Evolutionary conservation across 2,797 vertebrate species (phyloP), one percentile per base, ranked within the genome.

Genomic region (Microcaecilia unicolor): DNA sequence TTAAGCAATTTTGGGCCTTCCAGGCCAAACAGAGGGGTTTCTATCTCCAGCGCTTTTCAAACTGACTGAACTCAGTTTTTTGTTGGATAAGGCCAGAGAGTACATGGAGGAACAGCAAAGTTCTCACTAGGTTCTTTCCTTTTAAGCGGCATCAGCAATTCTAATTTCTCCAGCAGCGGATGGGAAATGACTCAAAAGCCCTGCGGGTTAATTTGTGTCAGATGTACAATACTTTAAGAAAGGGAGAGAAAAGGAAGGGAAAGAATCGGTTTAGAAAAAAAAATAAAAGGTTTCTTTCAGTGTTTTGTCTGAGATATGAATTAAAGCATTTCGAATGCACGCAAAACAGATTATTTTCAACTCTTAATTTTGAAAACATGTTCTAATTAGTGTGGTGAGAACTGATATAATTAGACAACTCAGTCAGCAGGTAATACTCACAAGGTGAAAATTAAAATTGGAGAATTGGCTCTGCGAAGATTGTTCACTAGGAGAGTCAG

Each of bases 121-220:
- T 28, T 37, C 55, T 52, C 55, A 20, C 55, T 51, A 42, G 40
- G 62, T 57, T 34, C 35, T 36, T 58, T 56, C 29, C 44, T 65
- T 64, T 68, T 57, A 56, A 44, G 69, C 49, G 64, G 54, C 57
- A 70, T 61, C 60, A 68, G 57, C 65, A 72, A 73, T 58, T 70
- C 59, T 72, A 70, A 75, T 69, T 64, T 58, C 31, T 47, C 51
- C 52, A 52, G 65, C 21, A 72, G 39, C 0, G 31, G 58, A 73
- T 67, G 64, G 64, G 57, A 72, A 73, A 63, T 58, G 34, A 56
- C 65, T 58, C 34, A 45, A 41, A 68, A 53, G 55, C 30, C 63
- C 55, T 59, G 55, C 55, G 72, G 70, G 80, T 56, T 62, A 65
- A 58, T 67, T 51, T 58, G 48, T 53, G 48, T 63, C 59, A 64